Conservation (phyloP, 2,888 invertebrate genomes). For the Nudaria mundana region DNA sequence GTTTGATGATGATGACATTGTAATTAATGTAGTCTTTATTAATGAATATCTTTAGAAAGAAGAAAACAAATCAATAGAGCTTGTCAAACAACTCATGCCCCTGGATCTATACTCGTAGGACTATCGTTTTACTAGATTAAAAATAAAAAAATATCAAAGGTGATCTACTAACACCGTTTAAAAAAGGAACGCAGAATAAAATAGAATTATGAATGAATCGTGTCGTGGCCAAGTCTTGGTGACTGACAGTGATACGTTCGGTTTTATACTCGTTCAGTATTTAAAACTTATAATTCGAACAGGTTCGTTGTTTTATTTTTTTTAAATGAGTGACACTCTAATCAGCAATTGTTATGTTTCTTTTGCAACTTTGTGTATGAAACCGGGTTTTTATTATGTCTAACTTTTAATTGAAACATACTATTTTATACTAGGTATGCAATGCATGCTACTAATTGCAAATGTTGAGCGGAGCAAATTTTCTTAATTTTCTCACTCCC, state of each 20-base stretch:
- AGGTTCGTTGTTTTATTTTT: conserved; percentile 17
- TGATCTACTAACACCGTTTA: conserved; percentile 34
- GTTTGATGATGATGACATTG: no score
- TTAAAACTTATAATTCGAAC: conserved; percentile 26
- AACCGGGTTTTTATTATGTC: neutral
- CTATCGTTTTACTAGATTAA: conserved; percentile 4
- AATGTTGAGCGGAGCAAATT: no score
- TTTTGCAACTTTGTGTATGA: conserved; percentile 10
- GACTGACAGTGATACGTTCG: conserved; percentile 17
- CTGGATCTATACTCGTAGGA: no score
- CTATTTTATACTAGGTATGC: neutral
- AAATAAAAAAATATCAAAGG: conserved; percentile 29
- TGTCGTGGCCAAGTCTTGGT: conserved; percentile 5
- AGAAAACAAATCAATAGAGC: conserved; percentile 1
- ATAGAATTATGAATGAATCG: conserved; percentile 27
- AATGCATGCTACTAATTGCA: no score
- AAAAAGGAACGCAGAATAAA: conserved; percentile 21
- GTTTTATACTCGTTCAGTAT: conserved; percentile 24
- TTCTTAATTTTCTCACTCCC: no score
- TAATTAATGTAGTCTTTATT: neutral
- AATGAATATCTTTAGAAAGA: neutral
- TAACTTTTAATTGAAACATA: neutral
- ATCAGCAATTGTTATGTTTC: conserved; percentile 14
- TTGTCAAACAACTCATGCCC: neutral
- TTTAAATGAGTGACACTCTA: conserved; percentile 13